These are phyloP conservation scores for Dendrocincla fuliginosa DNA, from an alignment of 2,797 vertebrate genomes.

Conservation along the genomic window DNA sequence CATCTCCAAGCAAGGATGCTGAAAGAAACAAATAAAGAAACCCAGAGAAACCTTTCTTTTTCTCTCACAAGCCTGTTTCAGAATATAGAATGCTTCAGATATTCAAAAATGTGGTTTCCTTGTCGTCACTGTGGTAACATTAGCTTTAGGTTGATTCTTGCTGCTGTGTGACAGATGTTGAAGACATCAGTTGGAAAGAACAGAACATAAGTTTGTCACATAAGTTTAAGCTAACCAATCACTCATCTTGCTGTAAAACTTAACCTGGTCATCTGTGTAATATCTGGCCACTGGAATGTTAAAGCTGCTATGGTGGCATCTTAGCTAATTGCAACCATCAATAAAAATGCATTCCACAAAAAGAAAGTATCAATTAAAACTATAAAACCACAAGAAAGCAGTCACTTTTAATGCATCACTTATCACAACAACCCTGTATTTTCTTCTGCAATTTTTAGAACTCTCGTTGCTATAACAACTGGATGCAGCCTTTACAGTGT, in stretches of 20 bases:
- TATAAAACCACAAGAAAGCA: conserved; percentile 27
- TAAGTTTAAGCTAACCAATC: not conserved
- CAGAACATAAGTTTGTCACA: not conserved
- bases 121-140: conserved; percentile 28
- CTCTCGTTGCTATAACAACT: conserved; percentile 71
- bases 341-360: not conserved
- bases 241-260: not conserved
- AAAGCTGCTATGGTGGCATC: not conserved
- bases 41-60: not conserved
- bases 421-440: conserved; percentile 69
- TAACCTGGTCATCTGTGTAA: not conserved
- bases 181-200: not conserved
- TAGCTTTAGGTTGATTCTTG: conserved; percentile 18
- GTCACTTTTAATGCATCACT: conserved; percentile 64
- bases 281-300: not conserved
- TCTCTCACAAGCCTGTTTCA: not conserved
- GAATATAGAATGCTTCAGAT: not conserved
- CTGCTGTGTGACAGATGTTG: conserved; percentile 36
- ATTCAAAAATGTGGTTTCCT: not conserved
- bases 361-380: conserved; percentile 58
- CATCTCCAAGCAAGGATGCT: not conserved
- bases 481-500: conserved; percentile 38
- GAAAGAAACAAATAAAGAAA: not conserved
- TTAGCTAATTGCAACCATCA: conserved; percentile 13
- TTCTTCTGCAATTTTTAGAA: conserved; percentile 66